Conservation (phyloP, 2,113 vertebrate species). For the Phalacrocorax aristotelis region DNA sequence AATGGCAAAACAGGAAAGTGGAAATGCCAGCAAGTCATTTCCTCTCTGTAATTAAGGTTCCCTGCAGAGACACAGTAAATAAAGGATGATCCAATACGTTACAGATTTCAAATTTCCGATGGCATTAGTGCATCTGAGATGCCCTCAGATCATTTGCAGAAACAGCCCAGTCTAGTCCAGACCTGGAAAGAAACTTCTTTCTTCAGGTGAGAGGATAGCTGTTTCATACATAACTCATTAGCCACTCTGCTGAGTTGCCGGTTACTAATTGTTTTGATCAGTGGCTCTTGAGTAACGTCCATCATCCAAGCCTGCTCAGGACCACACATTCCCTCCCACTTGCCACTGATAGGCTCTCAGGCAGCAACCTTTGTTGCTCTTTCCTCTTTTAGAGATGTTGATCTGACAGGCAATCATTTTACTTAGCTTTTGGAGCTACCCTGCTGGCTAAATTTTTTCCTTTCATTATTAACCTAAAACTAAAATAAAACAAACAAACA, state of each 20-base stretch:
- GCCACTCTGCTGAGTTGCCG: neutral
- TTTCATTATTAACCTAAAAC: constrained; percentile 4
- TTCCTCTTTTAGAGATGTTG: neutral
- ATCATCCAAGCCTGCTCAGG: neutral
- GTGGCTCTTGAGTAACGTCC: neutral
- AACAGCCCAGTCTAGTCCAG: neutral
- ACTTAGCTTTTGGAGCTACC: neutral
- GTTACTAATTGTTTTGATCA: neutral
- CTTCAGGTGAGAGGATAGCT: neutral
- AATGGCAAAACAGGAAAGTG: constrained; percentile 33
- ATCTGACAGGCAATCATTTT: neutral
- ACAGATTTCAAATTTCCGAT: constrained; percentile 55
- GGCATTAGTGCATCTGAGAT: constrained; percentile 40
- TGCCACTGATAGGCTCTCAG: neutral
- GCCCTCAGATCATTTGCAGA: neutral
- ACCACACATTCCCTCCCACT: neutral
- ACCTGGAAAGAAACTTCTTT: constrained; percentile 2
- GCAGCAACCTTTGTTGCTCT: neutral
- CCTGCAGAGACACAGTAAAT: constrained; percentile 46
- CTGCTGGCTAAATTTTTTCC: neutral
- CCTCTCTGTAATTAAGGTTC: constrained; percentile 62
- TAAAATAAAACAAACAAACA: neutral
- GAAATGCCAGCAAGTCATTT: constrained; percentile 53
- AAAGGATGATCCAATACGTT: constrained; percentile 39
- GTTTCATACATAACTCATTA: neutral